A percentile compares a stretch with the other conserved stretches of the same genome.
phyloP scores from a whole-genome alignment of 2,113 vertebrate species.

The Muscicapa adusta region DNA sequence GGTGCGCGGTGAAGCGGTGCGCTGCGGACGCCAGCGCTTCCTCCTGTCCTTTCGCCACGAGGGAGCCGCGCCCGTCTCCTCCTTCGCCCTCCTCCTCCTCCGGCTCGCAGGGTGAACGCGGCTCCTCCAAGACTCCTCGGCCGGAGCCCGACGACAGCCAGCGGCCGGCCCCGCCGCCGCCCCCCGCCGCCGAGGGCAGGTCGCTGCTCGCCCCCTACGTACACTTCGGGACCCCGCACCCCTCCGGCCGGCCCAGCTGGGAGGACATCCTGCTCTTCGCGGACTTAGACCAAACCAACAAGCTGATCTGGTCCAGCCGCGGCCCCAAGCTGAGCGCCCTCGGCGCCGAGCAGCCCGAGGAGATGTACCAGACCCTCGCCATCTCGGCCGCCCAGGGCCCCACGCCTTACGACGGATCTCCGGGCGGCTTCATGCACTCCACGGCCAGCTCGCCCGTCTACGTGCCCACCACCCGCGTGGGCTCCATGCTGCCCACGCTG shows the following conservation, averaged over 20 bases:
- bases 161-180: constrained; percentile 1
- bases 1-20: constrained; percentile 91
- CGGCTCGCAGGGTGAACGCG: constrained; percentile 57
- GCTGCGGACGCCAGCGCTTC: constrained; percentile 79
- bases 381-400: constrained; percentile 86
- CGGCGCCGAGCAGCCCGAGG: constrained; percentile 74
- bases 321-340: constrained; percentile 84
- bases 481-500: constrained; percentile 90
- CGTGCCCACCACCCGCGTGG: constrained; percentile 91
- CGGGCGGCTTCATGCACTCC: constrained; percentile 89
- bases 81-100: constrained; percentile 71
- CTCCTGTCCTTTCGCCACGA: constrained; percentile 75
- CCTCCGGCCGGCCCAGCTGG: constrained; percentile 71
- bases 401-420: constrained; percentile 84
- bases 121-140: constrained; percentile 52
- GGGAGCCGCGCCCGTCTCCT: constrained; percentile 71
- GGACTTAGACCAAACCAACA: constrained; percentile 90
- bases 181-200: constrained; percentile 38
- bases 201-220: constrained; percentile 71
- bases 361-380: constrained; percentile 96
- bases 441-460: constrained; percentile 91
- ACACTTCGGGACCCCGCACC: constrained; percentile 77
- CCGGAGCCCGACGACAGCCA: constrained; percentile 57
- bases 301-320: constrained; percentile 87
- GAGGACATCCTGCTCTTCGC: constrained; percentile 92